Base-by-base conservation (phyloP, 1,140 invertebrate species). In the Nasonia giraulti region DNA sequence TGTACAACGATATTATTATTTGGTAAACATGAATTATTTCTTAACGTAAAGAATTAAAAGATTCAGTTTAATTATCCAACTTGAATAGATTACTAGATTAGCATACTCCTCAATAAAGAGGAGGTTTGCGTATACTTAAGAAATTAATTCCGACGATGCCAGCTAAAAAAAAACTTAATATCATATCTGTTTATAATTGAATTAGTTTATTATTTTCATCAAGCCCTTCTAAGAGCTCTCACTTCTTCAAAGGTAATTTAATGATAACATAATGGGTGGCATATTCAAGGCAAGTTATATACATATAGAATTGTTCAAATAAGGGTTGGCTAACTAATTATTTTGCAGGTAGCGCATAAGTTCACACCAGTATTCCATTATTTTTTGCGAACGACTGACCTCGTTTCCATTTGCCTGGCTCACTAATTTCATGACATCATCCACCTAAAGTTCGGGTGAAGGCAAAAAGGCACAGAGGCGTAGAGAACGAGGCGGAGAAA, bases 341-440 rank as follows among this genome's bases (percentile, higher is more conserved):
- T 62, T 62, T 62, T 7, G 14, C 55, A 14, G 12, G 47, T 17
- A n/a, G 55, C 55, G 17, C 55, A 62, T 62, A 62, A 62, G 55
- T 62, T 62, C 20, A 17, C 55, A 62, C 5, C 20, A 62, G 6
- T 62, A 62, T n/a, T 62, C 55, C 17, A n/a, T 20, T 62, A 62
- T 62, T 62, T 62, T 62, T 62, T 62, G 55, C 50, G 50, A 55
- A 55, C 50, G 20, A 33, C 68, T 33, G 68, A 71, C 68, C 68
- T 33, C 68, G 12, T 71, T 71, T 71, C 20, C n/a, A 14, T 71
- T 62, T 20, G 5, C 20, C 68, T 11, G 31, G 20, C 73, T 40
- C 73, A 40, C 73, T 75, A 44, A 75, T 75, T 75, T 75, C 37
- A 37, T 17, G 73, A 75, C 37, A 75, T 40, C 73, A n/a, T 75